phyloP scores from a whole-genome alignment of 2,888 invertebrate genomes.

The Diaphora mendica region DNA sequence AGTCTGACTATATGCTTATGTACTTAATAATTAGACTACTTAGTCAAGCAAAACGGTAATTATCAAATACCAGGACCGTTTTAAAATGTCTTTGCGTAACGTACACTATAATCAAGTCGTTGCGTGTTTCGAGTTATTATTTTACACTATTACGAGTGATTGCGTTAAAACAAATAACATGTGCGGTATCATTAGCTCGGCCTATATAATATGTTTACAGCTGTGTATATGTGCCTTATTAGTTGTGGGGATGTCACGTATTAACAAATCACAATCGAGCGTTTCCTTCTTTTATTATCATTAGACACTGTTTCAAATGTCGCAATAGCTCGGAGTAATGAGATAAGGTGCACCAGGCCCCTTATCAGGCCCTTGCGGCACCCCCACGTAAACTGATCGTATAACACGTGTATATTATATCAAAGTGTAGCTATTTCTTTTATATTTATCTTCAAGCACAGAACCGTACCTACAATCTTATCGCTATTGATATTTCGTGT shows the following conservation, averaged over 20 bases:
- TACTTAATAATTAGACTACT: neutral
- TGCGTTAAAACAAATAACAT: conserved; percentile 44
- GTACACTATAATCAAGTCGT: conserved; percentile 9
- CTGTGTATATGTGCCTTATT: conserved; percentile 40
- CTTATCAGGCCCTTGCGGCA: conserved; percentile 14
- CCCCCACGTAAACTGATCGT: neutral
- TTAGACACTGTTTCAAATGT: neutral
- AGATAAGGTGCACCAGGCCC: conserved; percentile 13
- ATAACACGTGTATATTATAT: neutral
- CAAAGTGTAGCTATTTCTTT: neutral
- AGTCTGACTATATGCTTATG: neutral
- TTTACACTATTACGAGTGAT: conserved; percentile 26
- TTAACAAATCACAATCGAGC: conserved; percentile 9
- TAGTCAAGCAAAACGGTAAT: neutral
- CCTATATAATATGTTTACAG: conserved; percentile 46
- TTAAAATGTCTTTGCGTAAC: conserved; percentile 18
- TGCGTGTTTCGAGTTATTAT: conserved; percentile 20
- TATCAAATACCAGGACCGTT: neutral
- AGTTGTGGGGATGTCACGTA: conserved; percentile 30
- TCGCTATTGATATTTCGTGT: conserved; percentile 58
- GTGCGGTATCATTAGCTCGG: conserved; percentile 37
- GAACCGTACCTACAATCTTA: neutral
- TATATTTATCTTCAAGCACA: neutral
- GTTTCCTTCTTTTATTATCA: neutral
- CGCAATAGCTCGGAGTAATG: neutral